Evolutionary conservation across 2,888 invertebrate genomes (phyloP).

Genomic region (Subacronicta megacephala): DNA sequence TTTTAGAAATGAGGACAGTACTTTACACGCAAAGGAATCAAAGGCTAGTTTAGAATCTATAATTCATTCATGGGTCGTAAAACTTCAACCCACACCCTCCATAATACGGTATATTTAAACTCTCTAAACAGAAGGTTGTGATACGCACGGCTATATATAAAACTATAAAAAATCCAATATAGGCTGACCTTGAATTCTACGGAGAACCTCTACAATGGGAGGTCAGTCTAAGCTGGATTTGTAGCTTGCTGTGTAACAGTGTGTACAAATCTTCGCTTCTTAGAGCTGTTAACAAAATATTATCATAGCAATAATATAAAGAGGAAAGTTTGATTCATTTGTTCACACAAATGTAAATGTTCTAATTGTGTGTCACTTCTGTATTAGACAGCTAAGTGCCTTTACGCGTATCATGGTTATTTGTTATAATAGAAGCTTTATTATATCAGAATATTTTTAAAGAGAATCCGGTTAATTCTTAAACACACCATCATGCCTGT

Average conservation of each 20-base stretch:
- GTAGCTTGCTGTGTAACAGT: no score
- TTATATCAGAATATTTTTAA: no score
- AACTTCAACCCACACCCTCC: constrained; percentile 32
- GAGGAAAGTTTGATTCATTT: constrained; percentile 3
- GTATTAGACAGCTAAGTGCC: no score
- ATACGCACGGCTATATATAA: no score
- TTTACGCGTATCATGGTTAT: no score
- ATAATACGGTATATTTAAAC: constrained; percentile 16
- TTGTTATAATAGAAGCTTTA: no score
- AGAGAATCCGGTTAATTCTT: no score
- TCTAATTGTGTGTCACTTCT: not conserved
- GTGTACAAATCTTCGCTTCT: constrained; percentile 33
- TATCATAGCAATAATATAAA: constrained; percentile 13
- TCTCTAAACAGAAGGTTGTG: constrained; percentile 25
- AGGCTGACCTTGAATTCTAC: no score
- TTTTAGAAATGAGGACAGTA: not conserved
- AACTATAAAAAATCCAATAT: no score
- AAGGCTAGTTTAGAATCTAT: constrained; percentile 39
- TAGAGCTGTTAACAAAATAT: constrained; percentile 11
- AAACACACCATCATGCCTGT: no score
- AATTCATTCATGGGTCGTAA: constrained; percentile 46
- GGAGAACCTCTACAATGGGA: no score
- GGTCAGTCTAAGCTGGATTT: no score
- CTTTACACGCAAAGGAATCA: constrained; percentile 22
- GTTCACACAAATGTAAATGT: not conserved